Evolutionary conservation across 2,888 invertebrate genomes (phyloP).

Genomic region (Acanthosoma haemorrhoidale): DNA sequence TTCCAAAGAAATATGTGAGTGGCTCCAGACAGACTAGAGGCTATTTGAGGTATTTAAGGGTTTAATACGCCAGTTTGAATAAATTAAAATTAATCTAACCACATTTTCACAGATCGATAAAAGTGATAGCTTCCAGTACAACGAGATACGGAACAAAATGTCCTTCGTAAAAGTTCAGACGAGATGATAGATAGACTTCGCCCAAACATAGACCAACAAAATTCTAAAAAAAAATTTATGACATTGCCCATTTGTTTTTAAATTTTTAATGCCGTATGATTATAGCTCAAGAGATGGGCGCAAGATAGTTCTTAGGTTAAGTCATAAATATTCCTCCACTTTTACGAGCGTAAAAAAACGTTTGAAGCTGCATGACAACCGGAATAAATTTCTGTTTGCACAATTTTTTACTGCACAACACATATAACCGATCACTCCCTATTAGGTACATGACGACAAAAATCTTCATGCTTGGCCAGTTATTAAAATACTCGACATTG

Average conservation of each 20-base stretch:
- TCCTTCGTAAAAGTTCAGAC: not conserved
- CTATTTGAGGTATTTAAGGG: too few species aligned
- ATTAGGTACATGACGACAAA: not conserved
- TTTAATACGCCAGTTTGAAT: too few species aligned
- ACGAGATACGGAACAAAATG: too few species aligned
- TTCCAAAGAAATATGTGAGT: too few species aligned
- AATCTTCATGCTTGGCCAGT: not conserved
- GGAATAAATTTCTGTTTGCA: not conserved
- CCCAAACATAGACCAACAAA: too few species aligned
- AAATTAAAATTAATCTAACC: too few species aligned
- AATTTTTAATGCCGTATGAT: not conserved
- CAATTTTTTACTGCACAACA: not conserved
- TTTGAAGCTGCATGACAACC: not conserved
- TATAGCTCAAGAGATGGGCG: not conserved
- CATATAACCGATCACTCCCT: not conserved
- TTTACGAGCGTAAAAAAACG: not conserved
- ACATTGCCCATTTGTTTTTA: not conserved
- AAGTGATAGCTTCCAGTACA: too few species aligned
- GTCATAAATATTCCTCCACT: not conserved
- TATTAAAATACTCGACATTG: not conserved
- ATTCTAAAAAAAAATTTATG: not conserved
- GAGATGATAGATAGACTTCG: not conserved
- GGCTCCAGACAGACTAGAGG: too few species aligned
- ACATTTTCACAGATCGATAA: too few species aligned
- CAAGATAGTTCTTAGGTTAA: not conserved